These are phyloP conservation scores for Phrixothrix hirtus DNA, from an alignment of 2,888 invertebrate species.

Conservation along the genomic window DNA sequence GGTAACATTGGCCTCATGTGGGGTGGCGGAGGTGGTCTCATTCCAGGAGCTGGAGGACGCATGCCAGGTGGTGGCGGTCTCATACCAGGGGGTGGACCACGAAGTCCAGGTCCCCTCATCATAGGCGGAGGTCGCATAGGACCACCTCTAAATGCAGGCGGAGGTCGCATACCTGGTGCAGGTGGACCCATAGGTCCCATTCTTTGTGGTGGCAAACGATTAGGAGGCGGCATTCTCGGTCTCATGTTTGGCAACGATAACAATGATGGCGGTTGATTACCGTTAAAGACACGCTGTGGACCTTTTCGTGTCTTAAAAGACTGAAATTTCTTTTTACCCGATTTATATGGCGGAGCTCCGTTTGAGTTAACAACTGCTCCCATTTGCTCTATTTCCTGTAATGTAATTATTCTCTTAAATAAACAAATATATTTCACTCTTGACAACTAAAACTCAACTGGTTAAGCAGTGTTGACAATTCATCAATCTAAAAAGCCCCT, in stretches of 20 bases:
- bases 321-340: conserved; percentile 30
- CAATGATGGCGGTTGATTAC: conserved; percentile 37
- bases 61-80: conserved; percentile 44
- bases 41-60: conserved; percentile 17
- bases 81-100: conserved; percentile 43
- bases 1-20: conserved; percentile 39
- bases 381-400: too few relatives aligned
- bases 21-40: conserved; percentile 39
- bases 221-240: conserved; percentile 39
- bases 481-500: too few relatives aligned
- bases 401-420: too few relatives aligned
- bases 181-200: conserved; percentile 43
- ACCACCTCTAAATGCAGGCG: conserved; percentile 35
- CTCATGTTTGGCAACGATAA: conserved; percentile 41
- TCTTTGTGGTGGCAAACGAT: conserved; percentile 41
- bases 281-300: conserved; percentile 37
- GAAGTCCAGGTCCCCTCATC: conserved; percentile 18
- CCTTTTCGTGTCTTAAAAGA: conserved; percentile 33
- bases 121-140: conserved; percentile 16
- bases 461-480: too few relatives aligned
- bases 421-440: too few relatives aligned
- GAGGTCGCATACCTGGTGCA: conserved; percentile 34
- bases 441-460: too few relatives aligned
- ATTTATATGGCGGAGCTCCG: conserved; percentile 24
- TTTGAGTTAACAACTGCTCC: conserved; percentile 33